Percentiles rank a stretch among this genome's conserved stretches.
These are phyloP conservation scores for Melanotaenia nigrans DNA, from an alignment of 2,797 vertebrate species.

Conservation along the genomic window DNA sequence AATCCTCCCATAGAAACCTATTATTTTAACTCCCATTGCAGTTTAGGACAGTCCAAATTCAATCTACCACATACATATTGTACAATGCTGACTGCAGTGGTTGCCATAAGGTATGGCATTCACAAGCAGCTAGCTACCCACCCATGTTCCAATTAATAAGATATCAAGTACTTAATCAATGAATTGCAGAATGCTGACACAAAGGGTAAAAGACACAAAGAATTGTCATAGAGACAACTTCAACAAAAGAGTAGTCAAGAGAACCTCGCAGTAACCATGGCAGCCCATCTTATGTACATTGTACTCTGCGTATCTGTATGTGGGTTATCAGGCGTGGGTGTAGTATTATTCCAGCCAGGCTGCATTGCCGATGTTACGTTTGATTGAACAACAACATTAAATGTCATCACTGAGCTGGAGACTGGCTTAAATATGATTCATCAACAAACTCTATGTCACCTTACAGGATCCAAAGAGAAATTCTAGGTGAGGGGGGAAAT, in stretches of 20 bases:
- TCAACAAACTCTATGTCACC: conserved; percentile 46
- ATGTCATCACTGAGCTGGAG: conserved; percentile 50
- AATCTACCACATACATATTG: background rate
- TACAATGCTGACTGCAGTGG: background rate
- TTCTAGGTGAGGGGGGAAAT: background rate
- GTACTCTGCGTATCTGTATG: conserved; percentile 58
- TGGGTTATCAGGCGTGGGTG: conserved; percentile 65
- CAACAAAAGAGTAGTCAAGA: conserved; percentile 44
- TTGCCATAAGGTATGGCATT: conserved; percentile 22
- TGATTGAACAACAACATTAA: conserved; percentile 58
- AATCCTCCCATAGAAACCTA: background rate
- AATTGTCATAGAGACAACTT: conserved; percentile 68
- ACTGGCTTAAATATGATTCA: conserved; percentile 41
- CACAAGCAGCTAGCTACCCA: conserved; percentile 18
- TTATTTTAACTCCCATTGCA: background rate
- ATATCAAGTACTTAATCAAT: conserved; percentile 46
- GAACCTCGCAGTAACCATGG: conserved; percentile 73
- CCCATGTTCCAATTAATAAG: conserved; percentile 39
- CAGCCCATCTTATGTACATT: conserved; percentile 71
- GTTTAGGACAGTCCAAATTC: background rate
- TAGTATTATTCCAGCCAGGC: conserved; percentile 56
- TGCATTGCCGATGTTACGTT: conserved; percentile 61
- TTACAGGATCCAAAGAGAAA: conserved; percentile 34
- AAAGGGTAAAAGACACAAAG: conserved; percentile 46
- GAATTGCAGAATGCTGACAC: conserved; percentile 44